phyloP scores from a whole-genome alignment of 2,797 vertebrate genomes.

The Protonibea diacanthus region DNA sequence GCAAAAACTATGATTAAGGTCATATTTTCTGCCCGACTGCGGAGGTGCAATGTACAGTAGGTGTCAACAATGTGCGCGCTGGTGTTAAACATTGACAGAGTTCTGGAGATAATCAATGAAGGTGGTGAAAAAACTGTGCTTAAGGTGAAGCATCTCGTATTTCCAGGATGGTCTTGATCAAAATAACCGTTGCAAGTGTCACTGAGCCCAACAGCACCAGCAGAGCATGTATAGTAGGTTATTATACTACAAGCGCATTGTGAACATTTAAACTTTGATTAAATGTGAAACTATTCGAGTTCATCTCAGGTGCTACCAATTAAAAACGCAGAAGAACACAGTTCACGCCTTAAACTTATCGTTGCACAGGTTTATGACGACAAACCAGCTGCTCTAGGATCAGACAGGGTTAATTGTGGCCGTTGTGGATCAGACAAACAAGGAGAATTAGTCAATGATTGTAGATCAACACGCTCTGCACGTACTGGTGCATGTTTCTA shows the following conservation, averaged over 20 bases:
- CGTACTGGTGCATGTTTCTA: neutral
- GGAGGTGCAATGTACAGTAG: slow-evolving; percentile 36
- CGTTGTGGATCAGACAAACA: slow-evolving; percentile 6
- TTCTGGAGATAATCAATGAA: slow-evolving; percentile 18
- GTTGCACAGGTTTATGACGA: neutral
- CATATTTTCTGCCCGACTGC: slow-evolving; percentile 18
- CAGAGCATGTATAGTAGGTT: neutral
- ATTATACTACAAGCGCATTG: neutral
- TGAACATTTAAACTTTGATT: neutral
- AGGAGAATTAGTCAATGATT: slow-evolving; percentile 21
- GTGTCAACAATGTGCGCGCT: neutral
- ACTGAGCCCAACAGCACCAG: neutral
- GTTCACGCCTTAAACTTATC: neutral
- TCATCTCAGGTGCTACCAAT: neutral
- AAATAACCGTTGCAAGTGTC: neutral
- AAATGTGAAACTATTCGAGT: neutral
- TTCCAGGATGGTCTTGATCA: neutral
- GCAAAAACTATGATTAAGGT: neutral
- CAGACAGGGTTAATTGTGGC: neutral
- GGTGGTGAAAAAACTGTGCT: neutral
- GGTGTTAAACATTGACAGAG: slow-evolving; percentile 72
- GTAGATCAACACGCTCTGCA: neutral
- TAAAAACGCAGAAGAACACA: neutral
- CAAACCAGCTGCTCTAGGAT: neutral
- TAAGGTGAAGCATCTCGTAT: neutral